Conservation (phyloP, 2,888 invertebrate species). For the Drosophila ezoana region DNA sequence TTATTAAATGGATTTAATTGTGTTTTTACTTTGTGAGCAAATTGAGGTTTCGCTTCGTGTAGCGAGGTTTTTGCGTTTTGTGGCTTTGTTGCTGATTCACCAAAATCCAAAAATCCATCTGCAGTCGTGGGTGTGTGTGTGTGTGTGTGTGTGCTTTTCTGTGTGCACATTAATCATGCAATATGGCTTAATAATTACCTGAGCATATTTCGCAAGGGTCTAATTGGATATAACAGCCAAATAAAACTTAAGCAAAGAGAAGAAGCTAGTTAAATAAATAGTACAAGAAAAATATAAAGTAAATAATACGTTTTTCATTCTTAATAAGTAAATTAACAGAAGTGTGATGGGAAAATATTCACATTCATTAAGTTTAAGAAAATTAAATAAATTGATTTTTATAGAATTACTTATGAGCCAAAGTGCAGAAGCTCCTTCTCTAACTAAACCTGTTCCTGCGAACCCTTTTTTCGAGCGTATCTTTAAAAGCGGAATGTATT, state of each 20-base stretch:
- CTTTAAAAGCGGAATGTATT: no score
- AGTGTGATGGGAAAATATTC: no score
- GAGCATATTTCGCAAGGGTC: constrained; percentile 14
- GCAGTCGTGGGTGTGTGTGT: neutral
- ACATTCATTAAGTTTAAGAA: no score
- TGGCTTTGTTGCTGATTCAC: constrained; percentile 45
- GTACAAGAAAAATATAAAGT: neutral
- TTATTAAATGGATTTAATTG: constrained; percentile 78
- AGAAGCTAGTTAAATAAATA: neutral
- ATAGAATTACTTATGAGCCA: no score
- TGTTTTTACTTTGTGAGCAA: constrained; percentile 39
- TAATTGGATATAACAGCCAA: constrained; percentile 32
- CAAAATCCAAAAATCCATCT: constrained; percentile 22
- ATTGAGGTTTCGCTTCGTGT: constrained; percentile 7
- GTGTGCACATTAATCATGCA: constrained; percentile 38
- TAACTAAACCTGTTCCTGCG: neutral
- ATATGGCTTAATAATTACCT: constrained; percentile 39
- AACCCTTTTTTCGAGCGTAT: no score
- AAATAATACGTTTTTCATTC: no score
- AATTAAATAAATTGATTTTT: no score
- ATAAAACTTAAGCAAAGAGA: constrained; percentile 5
- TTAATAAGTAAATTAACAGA: neutral
- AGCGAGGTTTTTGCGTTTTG: constrained; percentile 37
- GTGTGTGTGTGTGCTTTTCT: neutral
- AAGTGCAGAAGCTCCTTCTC: no score